phyloP scores from a whole-genome alignment of 1,140 invertebrate genomes.

The Tribolium castaneum region DNA sequence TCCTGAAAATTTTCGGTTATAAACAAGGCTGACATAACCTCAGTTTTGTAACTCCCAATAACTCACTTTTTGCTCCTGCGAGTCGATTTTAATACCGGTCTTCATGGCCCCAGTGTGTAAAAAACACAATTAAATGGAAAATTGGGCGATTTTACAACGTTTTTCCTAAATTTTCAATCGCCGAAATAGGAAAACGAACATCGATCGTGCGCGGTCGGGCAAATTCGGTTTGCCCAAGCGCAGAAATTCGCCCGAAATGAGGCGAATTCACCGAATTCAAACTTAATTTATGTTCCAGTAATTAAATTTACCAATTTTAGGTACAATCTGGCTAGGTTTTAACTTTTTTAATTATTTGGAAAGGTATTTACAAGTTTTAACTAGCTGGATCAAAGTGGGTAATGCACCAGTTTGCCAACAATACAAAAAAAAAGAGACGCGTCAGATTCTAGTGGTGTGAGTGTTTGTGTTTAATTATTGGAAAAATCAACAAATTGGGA shows the following conservation, averaged over 20 bases:
- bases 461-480: not conserved
- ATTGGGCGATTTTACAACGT: no score
- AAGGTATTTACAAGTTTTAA: no score
- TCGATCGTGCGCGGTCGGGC: slow-evolving; percentile 34
- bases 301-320: not conserved
- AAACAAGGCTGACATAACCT: slow-evolving; percentile 34
- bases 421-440: not conserved
- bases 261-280: slow-evolving; percentile 41
- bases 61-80: slow-evolving; percentile 64
- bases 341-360: no score
- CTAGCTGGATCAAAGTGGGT: no score
- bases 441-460: not conserved
- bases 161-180: no score
- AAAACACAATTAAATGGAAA: not conserved
- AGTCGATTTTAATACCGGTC: slow-evolving; percentile 65
- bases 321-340: no score
- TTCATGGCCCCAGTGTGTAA: slow-evolving; percentile 48
- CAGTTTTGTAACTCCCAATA: not conserved
- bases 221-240: slow-evolving; percentile 51
- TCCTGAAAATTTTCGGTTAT: slow-evolving; percentile 57
- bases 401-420: not conserved
- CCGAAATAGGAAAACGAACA: no score
- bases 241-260: slow-evolving; percentile 63
- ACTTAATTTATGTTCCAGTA: not conserved
- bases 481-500: not conserved